Base-by-base conservation (phyloP, 2,888 invertebrate species). In the Dendrolimus houi region DNA sequence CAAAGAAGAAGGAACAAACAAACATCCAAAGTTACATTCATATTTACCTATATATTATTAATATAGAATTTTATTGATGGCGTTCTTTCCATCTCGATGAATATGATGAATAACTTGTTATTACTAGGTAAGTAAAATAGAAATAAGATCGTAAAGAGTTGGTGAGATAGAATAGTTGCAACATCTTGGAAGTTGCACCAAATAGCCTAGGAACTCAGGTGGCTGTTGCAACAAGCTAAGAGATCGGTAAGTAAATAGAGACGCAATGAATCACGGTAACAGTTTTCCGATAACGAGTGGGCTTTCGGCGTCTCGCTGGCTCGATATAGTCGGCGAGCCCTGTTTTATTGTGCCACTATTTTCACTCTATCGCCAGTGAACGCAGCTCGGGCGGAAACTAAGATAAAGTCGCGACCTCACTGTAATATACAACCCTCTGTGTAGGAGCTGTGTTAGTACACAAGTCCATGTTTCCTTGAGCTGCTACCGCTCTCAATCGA, bases 291-390 rank as follows among this genome's bases (percentile, higher is more conserved):
- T 85, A 85, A 85, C 82, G 72, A 79, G 77, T 74, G 75, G 77
- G 71, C 73, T 67, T 72, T 70, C 75, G 70, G 72, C 69, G 69
- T 65, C 73, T 74, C 67, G 63, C 64, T 71, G 71, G 29, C 65
- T 74, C 79, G 81, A 83, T 81, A 80, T 74, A 83, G 77, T 79
- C 75, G 78, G 70, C 71, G 74, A 68, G 79, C 74, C 76, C 81
- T 84, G 83, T 84, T 86, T 87, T 87, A 88, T 86, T 87, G 87
- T 87, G 79, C 79, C 72, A 85, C 81, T 85, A 87, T 87, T 87
- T 87, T 83, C 84, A 80, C 76, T 81, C 79, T 85, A 86, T 86
- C 86, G 87, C 81, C 72, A 74, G 75, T 71, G 79, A 79, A 80
- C 79, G 81, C 80, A 83, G 77, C 78, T 79, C 84, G 78, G 77